These are phyloP conservation scores for Syrphus vitripennis DNA, from an alignment of 2,888 invertebrate genomes.

Conservation along the genomic window DNA sequence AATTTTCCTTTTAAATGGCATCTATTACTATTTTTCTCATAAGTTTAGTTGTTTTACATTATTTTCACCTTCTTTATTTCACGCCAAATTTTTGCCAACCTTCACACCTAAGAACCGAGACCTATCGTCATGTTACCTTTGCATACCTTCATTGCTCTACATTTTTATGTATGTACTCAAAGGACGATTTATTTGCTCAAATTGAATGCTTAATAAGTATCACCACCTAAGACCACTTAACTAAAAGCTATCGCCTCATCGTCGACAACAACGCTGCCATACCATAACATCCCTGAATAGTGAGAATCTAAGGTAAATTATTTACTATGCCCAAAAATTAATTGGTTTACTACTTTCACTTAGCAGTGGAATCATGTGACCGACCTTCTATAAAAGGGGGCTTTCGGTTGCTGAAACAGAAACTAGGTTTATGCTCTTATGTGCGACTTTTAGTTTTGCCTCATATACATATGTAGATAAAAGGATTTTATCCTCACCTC, in stretches of 20 bases:
- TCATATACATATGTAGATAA: too few relatives aligned
- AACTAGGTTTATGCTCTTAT: not conserved
- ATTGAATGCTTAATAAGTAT: constrained; percentile 46
- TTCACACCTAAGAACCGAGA: too few relatives aligned
- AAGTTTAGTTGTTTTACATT: too few relatives aligned
- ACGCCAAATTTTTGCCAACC: too few relatives aligned
- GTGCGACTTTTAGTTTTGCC: not conserved
- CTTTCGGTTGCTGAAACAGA: not conserved
- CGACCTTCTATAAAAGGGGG: not conserved
- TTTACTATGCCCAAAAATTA: constrained; percentile 57
- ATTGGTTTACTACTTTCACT: constrained; percentile 10
- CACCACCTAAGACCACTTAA: constrained; percentile 54
- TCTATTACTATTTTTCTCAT: too few relatives aligned
- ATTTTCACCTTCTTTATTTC: too few relatives aligned
- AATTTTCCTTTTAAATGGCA: too few relatives aligned
- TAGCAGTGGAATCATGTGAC: not conserved
- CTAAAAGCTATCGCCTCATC: constrained; percentile 44
- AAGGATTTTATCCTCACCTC: not conserved
- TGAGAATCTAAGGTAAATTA: constrained; percentile 11
- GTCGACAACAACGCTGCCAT: not conserved
- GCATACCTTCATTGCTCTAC: too few relatives aligned
- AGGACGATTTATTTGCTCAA: constrained; percentile 56
- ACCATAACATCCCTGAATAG: not conserved
- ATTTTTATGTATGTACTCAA: constrained; percentile 15
- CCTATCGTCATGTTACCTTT: constrained; percentile 3